phyloP scores from a whole-genome alignment of 2,797 vertebrate species.

The Tamandua tetradactyla region DNA sequence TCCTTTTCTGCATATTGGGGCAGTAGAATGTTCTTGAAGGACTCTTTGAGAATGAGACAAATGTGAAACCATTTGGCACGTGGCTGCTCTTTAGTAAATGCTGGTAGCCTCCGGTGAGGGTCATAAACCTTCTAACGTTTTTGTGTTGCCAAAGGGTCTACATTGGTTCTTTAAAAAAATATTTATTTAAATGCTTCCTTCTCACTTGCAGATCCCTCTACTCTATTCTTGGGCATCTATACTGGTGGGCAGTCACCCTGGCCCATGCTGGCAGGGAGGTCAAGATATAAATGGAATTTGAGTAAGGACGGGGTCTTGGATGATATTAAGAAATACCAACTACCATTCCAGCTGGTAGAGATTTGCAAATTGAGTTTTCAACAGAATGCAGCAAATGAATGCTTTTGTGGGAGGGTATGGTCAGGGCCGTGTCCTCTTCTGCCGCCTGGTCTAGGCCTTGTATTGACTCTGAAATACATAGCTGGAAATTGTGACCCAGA shows the following conservation, averaged over 20 bases:
- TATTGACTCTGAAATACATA: no score
- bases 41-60: neutral
- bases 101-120: neutral
- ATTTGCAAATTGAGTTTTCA: neutral
- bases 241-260: no score
- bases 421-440: slow-evolving; percentile 18
- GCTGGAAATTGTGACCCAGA: neutral
- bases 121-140: neutral
- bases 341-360: neutral
- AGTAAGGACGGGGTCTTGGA: neutral
- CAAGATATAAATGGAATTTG: neutral
- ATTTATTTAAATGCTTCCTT: neutral
- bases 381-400: neutral
- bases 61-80: neutral
- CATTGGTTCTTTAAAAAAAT: neutral
- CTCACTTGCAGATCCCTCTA: neutral
- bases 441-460: neutral
- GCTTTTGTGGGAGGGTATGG: neutral
- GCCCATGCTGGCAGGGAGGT: neutral
- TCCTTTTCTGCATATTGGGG: neutral
- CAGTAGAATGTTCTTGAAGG: neutral
- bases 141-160: neutral
- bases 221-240: neutral
- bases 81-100: neutral
- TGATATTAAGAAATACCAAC: neutral